Base-by-base conservation (phyloP, 2,113 vertebrate genomes). In the Gallinago jamesoni region DNA sequence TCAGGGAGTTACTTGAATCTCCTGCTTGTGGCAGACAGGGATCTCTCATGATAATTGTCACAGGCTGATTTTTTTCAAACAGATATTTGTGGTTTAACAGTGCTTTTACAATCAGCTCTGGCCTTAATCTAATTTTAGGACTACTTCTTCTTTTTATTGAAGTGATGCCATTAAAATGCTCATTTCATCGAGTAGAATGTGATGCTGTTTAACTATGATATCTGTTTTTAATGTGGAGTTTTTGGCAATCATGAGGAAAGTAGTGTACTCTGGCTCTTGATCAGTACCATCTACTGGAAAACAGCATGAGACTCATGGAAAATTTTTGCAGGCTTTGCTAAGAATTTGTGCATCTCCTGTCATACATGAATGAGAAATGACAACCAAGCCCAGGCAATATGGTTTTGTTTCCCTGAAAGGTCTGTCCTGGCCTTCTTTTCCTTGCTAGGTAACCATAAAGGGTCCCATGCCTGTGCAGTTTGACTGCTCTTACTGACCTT, bases 121-220 rank as follows among this genome's bases (percentile, higher is more conserved):
- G 94, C 95, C 96, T 96, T 97, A 97, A 97, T 97, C 95, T 97
- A 66, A 94, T 98, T 96, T 97, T 97, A 98, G 90, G 70, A 88
- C 21, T 23, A 23, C 53, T 24, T 7, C 68, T 84, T 68, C 28
- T 67, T 83, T 96, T 87, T 96, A 95, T 95, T 97, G 87, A 96
- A 96, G 91, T 92, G 94, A 80, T 95, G 95, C 94, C 94, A 97
- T 95, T 97, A 94, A 93, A 97, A 92, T 64, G 81, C 63, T 90
- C 83, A 78, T 95, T 97, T 98, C 94, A 86, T 96, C 25, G 2
- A 96, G 64, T 74, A 90, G 92, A 97, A 97, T 98, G 89, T 93
- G 97, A 97, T 95, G 96, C 89, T 96, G 77, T 95, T 96, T 96
- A 94, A 96, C 94, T 91, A 47, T 89, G 85, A 97, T 90, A 84